A percentile compares a stretch with the other conserved stretches of the same genome.
Evolutionary conservation across 2,888 invertebrate genomes (phyloP).

Genomic region (Cantharis rufa): DNA sequence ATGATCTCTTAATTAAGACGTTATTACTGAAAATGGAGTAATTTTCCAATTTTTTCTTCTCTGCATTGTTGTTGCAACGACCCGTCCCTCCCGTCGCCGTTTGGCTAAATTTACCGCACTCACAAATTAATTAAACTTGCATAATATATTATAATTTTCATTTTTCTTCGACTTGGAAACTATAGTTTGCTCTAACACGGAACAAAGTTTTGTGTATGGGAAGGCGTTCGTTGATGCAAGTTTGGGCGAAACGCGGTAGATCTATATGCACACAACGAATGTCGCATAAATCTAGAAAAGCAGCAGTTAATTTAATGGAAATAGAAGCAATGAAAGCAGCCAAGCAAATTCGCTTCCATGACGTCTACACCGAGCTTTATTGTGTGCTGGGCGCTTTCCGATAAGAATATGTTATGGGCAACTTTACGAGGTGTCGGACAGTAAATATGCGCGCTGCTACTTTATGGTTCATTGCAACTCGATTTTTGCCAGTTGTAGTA

Average conservation of each 20-base stretch:
- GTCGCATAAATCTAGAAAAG: constrained; percentile 26
- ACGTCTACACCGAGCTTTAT: constrained; percentile 31
- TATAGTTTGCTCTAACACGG: not conserved
- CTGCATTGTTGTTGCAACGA: not conserved
- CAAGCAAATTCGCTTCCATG: constrained; percentile 31
- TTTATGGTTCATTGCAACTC: constrained; percentile 30
- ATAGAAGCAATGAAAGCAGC: constrained; percentile 32
- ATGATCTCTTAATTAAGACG: constrained; percentile 9
- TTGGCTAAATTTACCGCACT: not conserved
- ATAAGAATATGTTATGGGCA: constrained; percentile 35
- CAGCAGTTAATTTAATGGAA: constrained; percentile 31
- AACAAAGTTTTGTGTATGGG: not conserved
- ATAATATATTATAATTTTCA: not conserved
- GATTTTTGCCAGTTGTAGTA: constrained; percentile 26
- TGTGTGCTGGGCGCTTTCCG: constrained; percentile 31
- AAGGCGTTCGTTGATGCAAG: not conserved
- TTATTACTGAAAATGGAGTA: not conserved
- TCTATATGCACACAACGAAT: constrained; percentile 16
- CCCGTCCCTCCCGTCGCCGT: not conserved
- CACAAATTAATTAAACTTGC: not conserved
- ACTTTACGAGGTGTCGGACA: constrained; percentile 34
- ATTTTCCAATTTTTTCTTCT: not conserved
- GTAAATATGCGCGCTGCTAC: constrained; percentile 34
- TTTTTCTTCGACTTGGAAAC: not conserved
- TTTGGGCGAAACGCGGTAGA: not conserved